Conservation (phyloP, 92 coral and sea anemone species). For the Parazoanthus swiftii region DNA sequence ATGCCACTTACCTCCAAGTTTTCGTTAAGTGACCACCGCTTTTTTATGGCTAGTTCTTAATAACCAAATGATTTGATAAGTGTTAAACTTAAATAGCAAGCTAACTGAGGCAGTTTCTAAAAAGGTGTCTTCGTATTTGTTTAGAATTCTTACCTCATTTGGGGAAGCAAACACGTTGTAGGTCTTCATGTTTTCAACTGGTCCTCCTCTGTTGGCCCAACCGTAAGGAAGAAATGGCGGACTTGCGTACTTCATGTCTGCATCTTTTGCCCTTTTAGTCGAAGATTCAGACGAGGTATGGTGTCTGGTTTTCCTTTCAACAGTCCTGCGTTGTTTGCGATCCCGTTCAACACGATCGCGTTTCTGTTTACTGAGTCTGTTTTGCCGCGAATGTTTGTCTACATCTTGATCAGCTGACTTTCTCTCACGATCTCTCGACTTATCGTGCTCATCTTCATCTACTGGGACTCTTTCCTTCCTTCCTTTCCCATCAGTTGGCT, state of each 20-base stretch:
- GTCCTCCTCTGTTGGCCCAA: conserved; percentile 88
- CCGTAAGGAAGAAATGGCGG: conserved; percentile 94
- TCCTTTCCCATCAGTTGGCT: not conserved
- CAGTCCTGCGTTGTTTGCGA: conserved; percentile 43
- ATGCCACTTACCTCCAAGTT: no score
- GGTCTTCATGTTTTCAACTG: conserved; percentile 84
- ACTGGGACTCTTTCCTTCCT: not conserved
- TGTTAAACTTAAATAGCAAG: no score
- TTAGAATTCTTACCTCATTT: conserved; percentile 63
- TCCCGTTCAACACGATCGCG: conserved; percentile 38
- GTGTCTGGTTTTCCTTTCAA: conserved; percentile 14
- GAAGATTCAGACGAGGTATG: conserved; percentile 20
- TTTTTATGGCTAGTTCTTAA: not conserved
- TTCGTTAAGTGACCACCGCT: no score
- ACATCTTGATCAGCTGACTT: not conserved
- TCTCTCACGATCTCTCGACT: conserved; percentile 26
- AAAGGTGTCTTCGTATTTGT: no score
- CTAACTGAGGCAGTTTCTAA: not conserved
- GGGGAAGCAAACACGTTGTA: conserved; percentile 87
- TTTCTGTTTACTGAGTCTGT: conserved; percentile 16
- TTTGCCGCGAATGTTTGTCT: conserved; percentile 26
- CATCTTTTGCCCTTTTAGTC: conserved; percentile 27
- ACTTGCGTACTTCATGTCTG: conserved; percentile 26
- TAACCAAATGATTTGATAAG: no score
- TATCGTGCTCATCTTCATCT: not conserved